A percentile compares a stretch with the other conserved stretches of the same genome.
Evolutionary conservation across 2,888 invertebrate genomes (phyloP).

Genomic region (Spilarctia lutea): DNA sequence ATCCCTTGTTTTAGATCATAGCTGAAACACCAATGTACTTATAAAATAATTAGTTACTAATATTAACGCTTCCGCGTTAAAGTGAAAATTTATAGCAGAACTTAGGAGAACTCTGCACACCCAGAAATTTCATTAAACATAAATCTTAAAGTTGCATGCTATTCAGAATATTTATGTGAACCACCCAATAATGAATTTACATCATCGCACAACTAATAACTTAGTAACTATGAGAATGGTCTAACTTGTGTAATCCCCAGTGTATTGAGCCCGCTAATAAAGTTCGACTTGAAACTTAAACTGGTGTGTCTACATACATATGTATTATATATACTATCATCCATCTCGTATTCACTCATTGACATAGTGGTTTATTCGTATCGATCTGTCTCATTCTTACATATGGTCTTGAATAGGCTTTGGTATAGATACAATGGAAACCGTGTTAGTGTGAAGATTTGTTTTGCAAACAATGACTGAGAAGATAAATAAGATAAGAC

Average conservation of each 20-base stretch:
- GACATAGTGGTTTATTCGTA: slow-evolving; percentile 1
- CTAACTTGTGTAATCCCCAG: slow-evolving; percentile 75
- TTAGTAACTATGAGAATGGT: slow-evolving; percentile 67
- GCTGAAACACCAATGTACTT: not conserved
- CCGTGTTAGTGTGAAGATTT: slow-evolving; percentile 19
- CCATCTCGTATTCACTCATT: slow-evolving; percentile 11
- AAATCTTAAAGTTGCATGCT: slow-evolving; percentile 28
- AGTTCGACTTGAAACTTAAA: slow-evolving; percentile 54
- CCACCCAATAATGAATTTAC: slow-evolving; percentile 57
- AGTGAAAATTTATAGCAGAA: slow-evolving; percentile 10
- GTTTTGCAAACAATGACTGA: slow-evolving; percentile 17
- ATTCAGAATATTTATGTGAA: slow-evolving; percentile 28
- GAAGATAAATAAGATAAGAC: slow-evolving; percentile 19
- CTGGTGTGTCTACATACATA: slow-evolving; percentile 9
- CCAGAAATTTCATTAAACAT: slow-evolving; percentile 22
- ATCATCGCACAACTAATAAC: slow-evolving; percentile 61
- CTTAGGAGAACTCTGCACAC: slow-evolving; percentile 11
- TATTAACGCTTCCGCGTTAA: not conserved
- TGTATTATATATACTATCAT: not conserved
- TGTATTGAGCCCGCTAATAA: slow-evolving; percentile 63
- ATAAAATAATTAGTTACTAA: not conserved
- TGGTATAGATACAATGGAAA: slow-evolving; percentile 19
- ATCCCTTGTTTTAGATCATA: not conserved
- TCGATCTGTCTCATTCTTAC: slow-evolving; percentile 9
- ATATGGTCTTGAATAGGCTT: slow-evolving; percentile 6